phyloP scores from a whole-genome alignment of 2,113 vertebrate species.

The Pteronura brasiliensis region DNA sequence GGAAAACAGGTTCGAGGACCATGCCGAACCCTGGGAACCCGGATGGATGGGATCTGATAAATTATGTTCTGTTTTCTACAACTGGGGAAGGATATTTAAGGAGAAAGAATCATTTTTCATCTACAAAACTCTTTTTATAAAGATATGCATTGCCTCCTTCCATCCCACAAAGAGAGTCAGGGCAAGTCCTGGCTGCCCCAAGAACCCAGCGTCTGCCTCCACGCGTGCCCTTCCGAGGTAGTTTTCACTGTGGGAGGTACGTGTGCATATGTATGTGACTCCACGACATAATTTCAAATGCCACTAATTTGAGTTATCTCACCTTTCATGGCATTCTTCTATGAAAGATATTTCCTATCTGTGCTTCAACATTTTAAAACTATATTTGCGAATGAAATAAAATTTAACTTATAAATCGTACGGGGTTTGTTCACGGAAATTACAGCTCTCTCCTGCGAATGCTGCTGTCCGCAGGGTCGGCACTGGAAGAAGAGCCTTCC shows the following conservation, averaged over 20 bases:
- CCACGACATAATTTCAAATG: background rate
- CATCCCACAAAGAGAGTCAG: background rate
- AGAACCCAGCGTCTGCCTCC: background rate
- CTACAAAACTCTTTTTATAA: background rate
- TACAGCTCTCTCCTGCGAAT: background rate
- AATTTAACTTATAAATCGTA: background rate
- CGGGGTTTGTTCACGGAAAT: background rate
- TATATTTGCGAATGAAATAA: background rate
- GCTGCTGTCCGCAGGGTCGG: background rate
- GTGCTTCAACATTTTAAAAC: background rate
- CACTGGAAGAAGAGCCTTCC: background rate
- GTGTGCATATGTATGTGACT: accelerated
- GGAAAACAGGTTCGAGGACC: background rate
- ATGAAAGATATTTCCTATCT: background rate
- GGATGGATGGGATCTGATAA: background rate
- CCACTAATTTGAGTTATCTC: no score
- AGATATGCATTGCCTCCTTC: background rate
- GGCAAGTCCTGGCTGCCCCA: no score
- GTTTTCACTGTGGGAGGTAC: background rate
- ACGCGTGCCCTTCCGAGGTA: accelerated
- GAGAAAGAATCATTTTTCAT: background rate
- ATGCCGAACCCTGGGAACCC: accelerated
- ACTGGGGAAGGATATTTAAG: background rate
- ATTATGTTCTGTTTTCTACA: background rate
- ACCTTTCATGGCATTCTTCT: background rate